Evolutionary conservation across 2,888 invertebrate genomes (phyloP).

Genomic region (Neoascia interrupta): DNA sequence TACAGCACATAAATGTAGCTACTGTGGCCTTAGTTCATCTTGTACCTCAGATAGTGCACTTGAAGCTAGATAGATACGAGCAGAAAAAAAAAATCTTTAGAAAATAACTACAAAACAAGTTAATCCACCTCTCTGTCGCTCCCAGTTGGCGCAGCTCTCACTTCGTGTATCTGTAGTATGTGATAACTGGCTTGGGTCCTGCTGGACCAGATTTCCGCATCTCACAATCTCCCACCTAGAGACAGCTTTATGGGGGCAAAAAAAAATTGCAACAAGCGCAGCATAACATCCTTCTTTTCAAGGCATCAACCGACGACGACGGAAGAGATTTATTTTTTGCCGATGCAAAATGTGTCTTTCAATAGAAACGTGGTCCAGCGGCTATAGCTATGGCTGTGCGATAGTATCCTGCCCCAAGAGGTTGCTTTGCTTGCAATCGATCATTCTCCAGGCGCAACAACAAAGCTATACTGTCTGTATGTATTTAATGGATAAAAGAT

Average conservation of each 20-base stretch:
- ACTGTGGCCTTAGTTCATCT: no score
- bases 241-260: not conserved
- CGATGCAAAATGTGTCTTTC: not conserved
- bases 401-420: not conserved
- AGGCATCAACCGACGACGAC: not conserved
- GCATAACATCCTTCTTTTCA: slow-evolving; percentile 1
- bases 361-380: no score
- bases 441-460: no score
- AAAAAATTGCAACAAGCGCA: not conserved
- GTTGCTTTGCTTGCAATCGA: not conserved
- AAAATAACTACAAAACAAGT: slow-evolving; percentile 34
- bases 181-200: slow-evolving; percentile 62
- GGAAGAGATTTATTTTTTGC: no score
- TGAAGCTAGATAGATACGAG: not conserved
- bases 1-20: no score
- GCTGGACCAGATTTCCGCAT: slow-evolving; percentile 63
- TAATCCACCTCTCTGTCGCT: slow-evolving; percentile 43
- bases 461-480: no score
- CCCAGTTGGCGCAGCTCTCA: slow-evolving; percentile 40
- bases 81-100: no score
- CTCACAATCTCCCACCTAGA: slow-evolving; percentile 39
- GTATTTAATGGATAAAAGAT: no score
- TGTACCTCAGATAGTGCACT: slow-evolving; percentile 2
- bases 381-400: no score
- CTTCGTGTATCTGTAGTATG: slow-evolving; percentile 29